Base-by-base conservation (phyloP, 1,140 invertebrate species). In the Cydia strobilella region DNA sequence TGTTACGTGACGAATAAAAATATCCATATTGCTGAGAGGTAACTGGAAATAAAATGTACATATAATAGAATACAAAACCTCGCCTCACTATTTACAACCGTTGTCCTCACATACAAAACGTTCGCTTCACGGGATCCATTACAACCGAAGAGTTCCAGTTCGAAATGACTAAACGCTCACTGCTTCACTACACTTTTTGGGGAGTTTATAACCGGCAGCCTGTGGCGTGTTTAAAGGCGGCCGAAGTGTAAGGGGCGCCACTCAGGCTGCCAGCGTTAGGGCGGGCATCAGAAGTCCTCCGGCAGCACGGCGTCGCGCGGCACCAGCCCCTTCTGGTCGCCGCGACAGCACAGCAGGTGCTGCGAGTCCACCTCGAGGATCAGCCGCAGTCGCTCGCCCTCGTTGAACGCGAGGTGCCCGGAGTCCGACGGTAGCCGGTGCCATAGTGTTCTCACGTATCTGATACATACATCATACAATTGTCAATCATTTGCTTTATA, bases 291-390 rank as follows among this genome's bases (percentile, higher is more conserved):
- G 87, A 91, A 90, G 73, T 94, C 91, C 76, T 95, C 90, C 10
- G 92, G 79, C 72, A 96, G 94, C 13, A 97, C 96, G 15, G 95
- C 96, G 74, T 95, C 94, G 77, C 95, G 94, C 1, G 96, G 96
- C 25, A 97, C 96, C 13, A 97, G 93, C 74, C 96, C 96, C 85
- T 97, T 97, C 74, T 95, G 95, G n/a, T 96, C 95, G 20, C 96
- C 96, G 76, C 95, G 93, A 78, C 96, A 96, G 86, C 96, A 97
- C 25, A 97, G 88, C 74, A 97, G 89, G 94, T 96, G 96, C 83
- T 96, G 96, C 79, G 94, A 95, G 86, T 97, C 96, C 13, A 97
- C 96, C 80, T 97, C 96, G 31, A 97, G 90, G 51, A 97, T 95
- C 3, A 97, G 94, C 78, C 95, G 95, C 25, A 97, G 90, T 66